phyloP scores from a whole-genome alignment of 2,888 invertebrate species.

The Deilephila porcellus region DNA sequence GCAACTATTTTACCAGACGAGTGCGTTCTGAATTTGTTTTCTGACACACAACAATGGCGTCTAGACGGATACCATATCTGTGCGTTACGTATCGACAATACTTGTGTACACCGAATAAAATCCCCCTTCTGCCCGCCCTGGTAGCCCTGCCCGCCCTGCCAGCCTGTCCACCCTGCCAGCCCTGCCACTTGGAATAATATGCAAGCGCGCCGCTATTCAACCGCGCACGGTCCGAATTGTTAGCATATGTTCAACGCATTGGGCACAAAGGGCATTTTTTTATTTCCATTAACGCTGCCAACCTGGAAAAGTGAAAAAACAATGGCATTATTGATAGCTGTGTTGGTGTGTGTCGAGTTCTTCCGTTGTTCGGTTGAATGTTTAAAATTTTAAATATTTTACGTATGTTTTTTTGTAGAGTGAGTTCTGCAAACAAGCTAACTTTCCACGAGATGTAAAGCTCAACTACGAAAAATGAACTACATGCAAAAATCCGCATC shows the following conservation, averaged over 20 bases:
- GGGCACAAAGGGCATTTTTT: conserved; percentile 41
- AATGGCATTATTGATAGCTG: conserved; percentile 14
- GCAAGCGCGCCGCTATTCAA: conserved; percentile 39
- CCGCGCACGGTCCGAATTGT: conserved; percentile 46
- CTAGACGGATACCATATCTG: conserved; percentile 21
- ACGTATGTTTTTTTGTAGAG: background rate
- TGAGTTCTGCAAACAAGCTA: no score
- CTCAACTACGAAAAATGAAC: no score
- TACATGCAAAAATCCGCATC: no score
- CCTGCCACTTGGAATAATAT: conserved; percentile 47
- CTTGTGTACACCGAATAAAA: conserved; percentile 16
- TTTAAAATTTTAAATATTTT: background rate
- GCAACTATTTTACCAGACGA: background rate
- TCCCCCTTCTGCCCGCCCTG: background rate
- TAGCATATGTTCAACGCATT: conserved; percentile 39
- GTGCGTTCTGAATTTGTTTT: background rate
- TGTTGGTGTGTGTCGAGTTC: background rate
- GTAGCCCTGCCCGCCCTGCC: conserved; percentile 28
- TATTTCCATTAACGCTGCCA: conserved; percentile 35
- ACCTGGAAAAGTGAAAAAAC: conserved; percentile 35
- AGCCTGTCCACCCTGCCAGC: conserved; percentile 31
- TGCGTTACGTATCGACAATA: conserved; percentile 3
- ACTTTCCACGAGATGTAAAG: background rate
- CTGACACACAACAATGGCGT: conserved; percentile 15
- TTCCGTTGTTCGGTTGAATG: background rate